Percentiles rank a stretch among this genome's conserved stretches.
Conservation (phyloP, 2,113 vertebrate genomes). For the Larimichthys crocea region DNA sequence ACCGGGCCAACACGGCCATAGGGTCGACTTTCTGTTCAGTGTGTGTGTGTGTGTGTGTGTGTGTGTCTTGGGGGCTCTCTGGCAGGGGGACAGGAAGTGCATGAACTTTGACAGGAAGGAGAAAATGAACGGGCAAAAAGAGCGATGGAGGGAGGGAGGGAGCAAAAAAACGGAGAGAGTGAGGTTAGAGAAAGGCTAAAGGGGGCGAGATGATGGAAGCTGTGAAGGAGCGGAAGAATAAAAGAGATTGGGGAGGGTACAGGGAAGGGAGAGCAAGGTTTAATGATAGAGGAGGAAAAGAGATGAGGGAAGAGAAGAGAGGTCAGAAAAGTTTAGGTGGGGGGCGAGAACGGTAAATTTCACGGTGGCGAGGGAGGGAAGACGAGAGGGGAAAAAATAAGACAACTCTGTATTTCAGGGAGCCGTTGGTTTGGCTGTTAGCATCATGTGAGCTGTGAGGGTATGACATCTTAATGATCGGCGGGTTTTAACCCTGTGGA, state of each 20-base stretch:
- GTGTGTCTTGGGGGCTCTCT: conserved; percentile 25
- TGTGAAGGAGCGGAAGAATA: background rate
- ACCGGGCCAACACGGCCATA: conserved; percentile 73
- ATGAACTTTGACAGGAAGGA: conserved; percentile 79
- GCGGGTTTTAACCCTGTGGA: background rate
- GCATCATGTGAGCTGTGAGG: background rate
- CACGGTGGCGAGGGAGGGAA: background rate
- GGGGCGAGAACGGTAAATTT: background rate
- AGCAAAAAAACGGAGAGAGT: background rate
- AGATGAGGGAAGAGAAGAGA: background rate
- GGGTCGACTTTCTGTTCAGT: conserved; percentile 54
- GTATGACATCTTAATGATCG: background rate
- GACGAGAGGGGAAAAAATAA: background rate
- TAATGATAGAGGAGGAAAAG: conserved; percentile 2
- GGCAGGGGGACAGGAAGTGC: conserved; percentile 75
- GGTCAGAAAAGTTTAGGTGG: conserved; percentile 7
- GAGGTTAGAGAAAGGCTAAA: conserved; percentile 69
- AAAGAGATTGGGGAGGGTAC: background rate
- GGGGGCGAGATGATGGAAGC: conserved; percentile 13
- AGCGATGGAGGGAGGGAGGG: conserved; percentile 31
- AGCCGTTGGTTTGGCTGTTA: background rate
- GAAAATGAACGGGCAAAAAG: conserved; percentile 66
- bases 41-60: background rate
- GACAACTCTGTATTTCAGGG: background rate
- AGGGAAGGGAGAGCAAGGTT: background rate